A percentile compares a stretch with the other conserved stretches of the same genome.
These are phyloP conservation scores for Tiliqua scincoides DNA, from an alignment of 2,113 vertebrate species.

Conservation along the genomic window DNA sequence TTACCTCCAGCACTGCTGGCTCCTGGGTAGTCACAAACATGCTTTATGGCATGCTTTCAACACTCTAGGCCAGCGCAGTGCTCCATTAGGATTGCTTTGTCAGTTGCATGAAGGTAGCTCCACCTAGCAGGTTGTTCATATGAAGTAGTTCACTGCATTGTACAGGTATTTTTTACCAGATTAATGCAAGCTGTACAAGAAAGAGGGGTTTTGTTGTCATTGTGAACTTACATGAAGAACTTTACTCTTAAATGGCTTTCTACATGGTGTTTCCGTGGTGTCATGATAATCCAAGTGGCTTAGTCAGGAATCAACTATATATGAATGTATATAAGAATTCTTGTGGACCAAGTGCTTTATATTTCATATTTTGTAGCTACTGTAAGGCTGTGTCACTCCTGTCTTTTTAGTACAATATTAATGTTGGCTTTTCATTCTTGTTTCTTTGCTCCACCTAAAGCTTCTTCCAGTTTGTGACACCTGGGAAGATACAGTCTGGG, in stretches of 20 bases:
- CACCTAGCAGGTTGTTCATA: not conserved
- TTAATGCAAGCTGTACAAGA: not conserved
- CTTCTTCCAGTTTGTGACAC: slow-evolving; percentile 93
- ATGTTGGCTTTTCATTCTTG: slow-evolving; percentile 19
- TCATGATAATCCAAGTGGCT: not conserved
- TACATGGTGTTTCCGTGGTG: not conserved
- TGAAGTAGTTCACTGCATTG: not conserved
- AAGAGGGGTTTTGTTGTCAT: not conserved
- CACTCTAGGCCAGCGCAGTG: too few relatives aligned
- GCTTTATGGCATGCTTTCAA: too few relatives aligned
- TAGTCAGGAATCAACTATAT: not conserved
- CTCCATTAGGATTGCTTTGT: too few relatives aligned
- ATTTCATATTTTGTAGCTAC: not conserved
- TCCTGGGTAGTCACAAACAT: too few relatives aligned
- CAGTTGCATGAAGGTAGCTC: not conserved
- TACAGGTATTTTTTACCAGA: not conserved
- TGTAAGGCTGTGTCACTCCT: not conserved
- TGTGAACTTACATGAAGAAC: not conserved
- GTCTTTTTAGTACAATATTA: not conserved
- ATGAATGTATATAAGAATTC: not conserved
- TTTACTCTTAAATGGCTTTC: not conserved
- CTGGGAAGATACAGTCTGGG: slow-evolving; percentile 98
- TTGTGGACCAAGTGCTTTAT: not conserved
- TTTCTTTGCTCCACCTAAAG: slow-evolving; percentile 67
- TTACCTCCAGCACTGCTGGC: too few relatives aligned